These are phyloP conservation scores for Mesocentrotus franciscanus DNA, from an alignment of 53 echinoderm and acorn worm genomes.

Conservation along the genomic window DNA sequence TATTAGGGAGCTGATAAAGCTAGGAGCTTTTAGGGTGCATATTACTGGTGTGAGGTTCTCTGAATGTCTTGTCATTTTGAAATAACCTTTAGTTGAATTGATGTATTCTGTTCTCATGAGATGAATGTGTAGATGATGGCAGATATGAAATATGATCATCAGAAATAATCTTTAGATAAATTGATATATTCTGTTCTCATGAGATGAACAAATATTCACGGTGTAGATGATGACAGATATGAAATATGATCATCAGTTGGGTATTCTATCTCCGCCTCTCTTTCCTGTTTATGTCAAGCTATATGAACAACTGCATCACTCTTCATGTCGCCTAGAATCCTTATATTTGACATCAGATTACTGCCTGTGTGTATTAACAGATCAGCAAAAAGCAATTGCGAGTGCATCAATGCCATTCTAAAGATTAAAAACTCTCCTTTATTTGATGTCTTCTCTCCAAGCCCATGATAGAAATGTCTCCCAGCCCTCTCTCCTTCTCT, in stretches of 20 bases:
- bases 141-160: constrained; percentile 38
- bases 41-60: background rate
- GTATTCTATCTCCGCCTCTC: background rate
- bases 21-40: background rate
- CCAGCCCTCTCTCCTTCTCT: too few relatives aligned
- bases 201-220: constrained; percentile 17
- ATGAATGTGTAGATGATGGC: background rate
- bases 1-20: background rate
- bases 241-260: constrained; percentile 33
- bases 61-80: background rate
- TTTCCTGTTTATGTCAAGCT: constrained; percentile 7
- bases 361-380: background rate
- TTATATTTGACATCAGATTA: background rate
- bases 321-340: background rate
- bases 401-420: background rate
- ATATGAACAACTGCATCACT: constrained; percentile 16
- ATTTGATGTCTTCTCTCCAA: background rate
- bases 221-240: background rate
- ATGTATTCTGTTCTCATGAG: background rate
- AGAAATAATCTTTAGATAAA: background rate
- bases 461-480: background rate
- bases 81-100: background rate
- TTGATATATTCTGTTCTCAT: background rate
- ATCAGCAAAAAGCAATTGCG: constrained; percentile 1
- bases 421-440: background rate